Percentiles rank a stretch among this genome's conserved stretches.
Conservation (phyloP, 2,113 vertebrate genomes). For the Ptilorrhoa leucosticta region DNA sequence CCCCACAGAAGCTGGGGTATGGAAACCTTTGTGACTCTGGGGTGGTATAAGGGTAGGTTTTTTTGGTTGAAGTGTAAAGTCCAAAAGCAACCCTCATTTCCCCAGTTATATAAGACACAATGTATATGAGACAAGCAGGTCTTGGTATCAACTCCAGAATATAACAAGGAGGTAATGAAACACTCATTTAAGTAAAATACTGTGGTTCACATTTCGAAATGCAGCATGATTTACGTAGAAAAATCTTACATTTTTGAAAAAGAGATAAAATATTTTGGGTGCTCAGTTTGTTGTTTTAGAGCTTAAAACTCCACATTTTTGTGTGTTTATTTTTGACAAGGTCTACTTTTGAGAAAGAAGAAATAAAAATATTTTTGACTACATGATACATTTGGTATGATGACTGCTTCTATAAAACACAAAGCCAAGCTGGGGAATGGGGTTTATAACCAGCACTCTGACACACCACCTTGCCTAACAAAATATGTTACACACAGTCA, state of each 20-base stretch:
- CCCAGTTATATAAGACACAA: background rate
- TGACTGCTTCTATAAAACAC: background rate
- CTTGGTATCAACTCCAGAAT: background rate
- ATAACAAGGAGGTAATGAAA: background rate
- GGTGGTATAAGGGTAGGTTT: background rate
- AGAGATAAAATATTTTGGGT: background rate
- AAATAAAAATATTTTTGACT: background rate
- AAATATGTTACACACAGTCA: background rate
- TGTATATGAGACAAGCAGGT: background rate
- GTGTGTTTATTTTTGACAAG: background rate
- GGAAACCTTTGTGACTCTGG: background rate
- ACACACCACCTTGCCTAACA: background rate
- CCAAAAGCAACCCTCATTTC: background rate
- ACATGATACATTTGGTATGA: background rate
- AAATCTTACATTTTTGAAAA: background rate
- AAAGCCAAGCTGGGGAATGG: rapidly evolving
- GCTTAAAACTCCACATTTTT: background rate
- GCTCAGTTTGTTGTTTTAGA: background rate
- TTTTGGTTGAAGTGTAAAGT: background rate
- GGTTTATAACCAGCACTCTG: background rate
- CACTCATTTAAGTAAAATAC: background rate
- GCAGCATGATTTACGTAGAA: background rate
- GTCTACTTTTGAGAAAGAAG: background rate
- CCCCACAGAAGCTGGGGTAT: background rate
- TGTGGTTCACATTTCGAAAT: background rate